Percentiles rank a stretch among this genome's conserved stretches.
phyloP scores from a whole-genome alignment of 1,140 invertebrate genomes.

The Drosophila paulistorum region DNA sequence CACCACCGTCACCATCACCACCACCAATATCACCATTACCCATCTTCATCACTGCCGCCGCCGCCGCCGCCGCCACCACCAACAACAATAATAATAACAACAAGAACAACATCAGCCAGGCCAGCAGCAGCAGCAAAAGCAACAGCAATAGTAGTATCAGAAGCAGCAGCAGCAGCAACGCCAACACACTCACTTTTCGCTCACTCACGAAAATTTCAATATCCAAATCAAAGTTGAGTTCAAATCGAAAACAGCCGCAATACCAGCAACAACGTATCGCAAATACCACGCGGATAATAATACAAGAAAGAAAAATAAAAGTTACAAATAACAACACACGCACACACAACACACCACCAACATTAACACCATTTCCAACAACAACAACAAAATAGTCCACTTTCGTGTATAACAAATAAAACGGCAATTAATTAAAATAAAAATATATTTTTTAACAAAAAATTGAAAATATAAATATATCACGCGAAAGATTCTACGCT shows the following conservation, averaged over 20 bases:
- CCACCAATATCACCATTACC: slow-evolving; percentile 16
- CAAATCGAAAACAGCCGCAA: slow-evolving; percentile 82
- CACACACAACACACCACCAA: slow-evolving; percentile 39
- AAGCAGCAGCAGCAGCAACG: slow-evolving; percentile 41
- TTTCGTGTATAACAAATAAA: not conserved
- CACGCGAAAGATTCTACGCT: not conserved
- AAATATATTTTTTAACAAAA: not conserved
- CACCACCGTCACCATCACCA: slow-evolving; percentile 44
- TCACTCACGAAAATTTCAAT: slow-evolving; percentile 81
- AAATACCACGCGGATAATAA: slow-evolving; percentile 77
- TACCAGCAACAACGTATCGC: slow-evolving; percentile 81
- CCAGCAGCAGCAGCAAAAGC: slow-evolving; percentile 35
- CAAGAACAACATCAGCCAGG: slow-evolving; percentile 38
- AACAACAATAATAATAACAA: slow-evolving; percentile 42
- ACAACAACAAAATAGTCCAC: slow-evolving; percentile 10
- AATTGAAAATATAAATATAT: not conserved
- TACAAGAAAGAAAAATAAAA: slow-evolving; percentile 43
- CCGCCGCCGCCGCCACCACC: slow-evolving; percentile 49
- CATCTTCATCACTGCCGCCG: slow-evolving; percentile 24
- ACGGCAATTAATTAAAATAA: slow-evolving; percentile 2
- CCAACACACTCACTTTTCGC: slow-evolving; percentile 45
- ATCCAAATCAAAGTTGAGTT: slow-evolving; percentile 83
- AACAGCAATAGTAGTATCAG: slow-evolving; percentile 22
- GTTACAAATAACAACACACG: slow-evolving; percentile 45
- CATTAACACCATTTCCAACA: slow-evolving; percentile 9